Evolutionary conservation across 1,140 invertebrate species (phyloP).

Genomic region (Diprion similis): DNA sequence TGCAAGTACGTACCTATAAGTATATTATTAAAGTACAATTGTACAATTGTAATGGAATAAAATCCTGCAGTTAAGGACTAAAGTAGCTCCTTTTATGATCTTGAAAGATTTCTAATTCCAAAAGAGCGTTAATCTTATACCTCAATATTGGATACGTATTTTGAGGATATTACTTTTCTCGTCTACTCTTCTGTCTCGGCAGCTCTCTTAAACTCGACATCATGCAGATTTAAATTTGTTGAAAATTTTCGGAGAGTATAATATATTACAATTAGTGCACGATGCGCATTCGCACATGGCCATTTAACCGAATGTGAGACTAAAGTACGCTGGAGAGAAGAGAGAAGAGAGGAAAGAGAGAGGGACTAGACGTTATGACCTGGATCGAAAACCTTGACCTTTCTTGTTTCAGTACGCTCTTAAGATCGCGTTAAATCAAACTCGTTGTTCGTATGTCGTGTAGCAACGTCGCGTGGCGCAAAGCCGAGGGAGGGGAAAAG

Average conservation of each 20-base stretch:
- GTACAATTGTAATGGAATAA: no score
- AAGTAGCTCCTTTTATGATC: no score
- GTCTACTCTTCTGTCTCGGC: conserved; percentile 14
- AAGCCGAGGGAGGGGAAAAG: not conserved
- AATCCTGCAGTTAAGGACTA: no score
- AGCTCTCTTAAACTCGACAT: no score
- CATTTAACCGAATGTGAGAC: no score
- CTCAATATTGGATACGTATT: not conserved
- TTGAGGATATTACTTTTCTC: conserved; percentile 7
- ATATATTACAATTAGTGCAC: not conserved
- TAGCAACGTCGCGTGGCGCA: not conserved
- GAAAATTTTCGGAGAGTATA: no score
- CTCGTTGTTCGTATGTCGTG: not conserved
- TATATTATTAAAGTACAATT: no score
- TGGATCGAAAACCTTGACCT: conserved; percentile 5
- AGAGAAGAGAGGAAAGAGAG: no score
- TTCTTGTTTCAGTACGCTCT: not conserved
- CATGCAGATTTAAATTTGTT: no score
- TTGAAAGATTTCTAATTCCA: no score
- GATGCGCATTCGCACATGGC: not conserved
- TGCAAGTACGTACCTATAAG: no score
- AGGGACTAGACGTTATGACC: not conserved
- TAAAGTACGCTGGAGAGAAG: no score
- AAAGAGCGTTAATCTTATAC: not conserved
- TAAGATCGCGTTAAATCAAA: conserved; percentile 3